Evolutionary conservation across 2,888 invertebrate genomes (phyloP), one percentile per base, ranked within the genome.

Genomic region (Lycocerus yunnanus): DNA sequence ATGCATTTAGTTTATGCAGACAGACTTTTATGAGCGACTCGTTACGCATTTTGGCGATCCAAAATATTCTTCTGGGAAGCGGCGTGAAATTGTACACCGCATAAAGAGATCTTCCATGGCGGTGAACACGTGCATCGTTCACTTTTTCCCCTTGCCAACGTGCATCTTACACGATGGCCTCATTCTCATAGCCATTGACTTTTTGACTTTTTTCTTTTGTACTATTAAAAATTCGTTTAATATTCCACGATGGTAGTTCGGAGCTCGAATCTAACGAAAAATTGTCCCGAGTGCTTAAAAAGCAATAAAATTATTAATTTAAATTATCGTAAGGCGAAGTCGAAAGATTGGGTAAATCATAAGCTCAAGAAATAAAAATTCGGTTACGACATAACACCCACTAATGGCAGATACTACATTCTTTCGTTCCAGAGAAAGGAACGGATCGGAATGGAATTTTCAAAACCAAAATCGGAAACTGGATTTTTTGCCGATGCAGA

Each of bases 11-110:
- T 43, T 43, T n/a, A n/a, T 43, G 43, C 43, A 43, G 43, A n/a
- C n/a, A n/a, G n/a, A 43, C 20, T 66, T 66, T 63, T 63, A 63
- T 13, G 43, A 43, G 43, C 43, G 61, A 63, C 18, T 21, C 75
- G 75, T 75, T 75, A 27, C 75, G 75, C 72, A 65, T 75, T 68
- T 69, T 72, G 75, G 60, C 11, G 20, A 58, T 66, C 68, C 60
- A 67, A 75, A 75, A 75, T 75, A 75, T 69, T 60, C 66, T 75
- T 75, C 75, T 72, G 69, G 66, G 75, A 75, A 74, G 65, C 20
- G 69, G 65, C n/a, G 66, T 75, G 72, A 72, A 75, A 75, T 72
- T 21, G 21, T 58, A 75, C 66, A 68, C 71, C 18, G 58, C 75
- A 72, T 66, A 69, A 74, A 71, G 68, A 66, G 43, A 63, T 61